phyloP scores from a whole-genome alignment of 2,113 vertebrate genomes.

The Chaenocephalus aceratus region DNA sequence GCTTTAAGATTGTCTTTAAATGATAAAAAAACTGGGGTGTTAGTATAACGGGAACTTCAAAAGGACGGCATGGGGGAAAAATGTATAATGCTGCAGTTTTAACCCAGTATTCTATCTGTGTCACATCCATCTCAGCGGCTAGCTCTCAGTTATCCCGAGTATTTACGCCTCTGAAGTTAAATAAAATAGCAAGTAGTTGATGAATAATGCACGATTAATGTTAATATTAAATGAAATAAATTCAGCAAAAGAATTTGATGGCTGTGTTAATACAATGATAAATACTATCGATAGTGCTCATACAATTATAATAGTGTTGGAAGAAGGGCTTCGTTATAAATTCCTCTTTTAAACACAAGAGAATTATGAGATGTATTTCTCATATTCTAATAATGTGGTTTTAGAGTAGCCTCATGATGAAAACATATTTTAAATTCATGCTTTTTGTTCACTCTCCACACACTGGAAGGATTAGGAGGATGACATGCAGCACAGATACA shows the following conservation, averaged over 20 bases:
- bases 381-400: conserved; percentile 22
- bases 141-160: background rate
- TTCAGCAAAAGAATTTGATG: conserved; percentile 11
- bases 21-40: conserved; percentile 19
- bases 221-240: conserved; percentile 56
- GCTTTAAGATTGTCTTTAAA: background rate
- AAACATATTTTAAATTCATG: conserved; percentile 10
- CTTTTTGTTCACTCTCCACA: conserved; percentile 13
- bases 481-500: background rate
- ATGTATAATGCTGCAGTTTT: conserved; percentile 18
- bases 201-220: conserved; percentile 64
- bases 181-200: conserved; percentile 50
- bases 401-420: conserved; percentile 1
- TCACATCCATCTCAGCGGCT: conserved; percentile 30
- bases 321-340: conserved; percentile 42
- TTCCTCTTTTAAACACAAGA: conserved; percentile 26
- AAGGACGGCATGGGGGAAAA: background rate
- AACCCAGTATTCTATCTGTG: background rate
- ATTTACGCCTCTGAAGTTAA: conserved; percentile 46
- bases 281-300: conserved; percentile 57
- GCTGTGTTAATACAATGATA: conserved; percentile 25
- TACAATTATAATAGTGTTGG: conserved; percentile 52
- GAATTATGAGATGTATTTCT: conserved; percentile 17
- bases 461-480: conserved; percentile 8
- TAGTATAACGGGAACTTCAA: conserved; percentile 1